Base-by-base conservation (phyloP, 2,797 vertebrate species). In the Valencia hispanica region DNA sequence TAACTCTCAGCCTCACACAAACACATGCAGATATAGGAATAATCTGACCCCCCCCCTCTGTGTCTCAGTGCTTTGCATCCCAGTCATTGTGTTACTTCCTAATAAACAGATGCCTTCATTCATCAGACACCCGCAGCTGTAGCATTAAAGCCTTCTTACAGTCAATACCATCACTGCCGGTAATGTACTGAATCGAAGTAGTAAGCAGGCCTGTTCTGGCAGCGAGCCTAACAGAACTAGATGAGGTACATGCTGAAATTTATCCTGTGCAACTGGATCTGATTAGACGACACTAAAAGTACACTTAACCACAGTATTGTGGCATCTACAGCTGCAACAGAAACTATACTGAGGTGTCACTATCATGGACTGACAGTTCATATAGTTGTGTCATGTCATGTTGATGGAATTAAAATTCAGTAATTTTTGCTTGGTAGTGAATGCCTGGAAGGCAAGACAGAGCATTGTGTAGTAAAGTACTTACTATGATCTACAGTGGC, bases 81-180 rank as follows among this genome's bases (percentile, higher is more conserved):
- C 85, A 68, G 75, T 87, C 84, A 74, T 88, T 91, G 83, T 89
- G 87, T 89, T 88, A 75, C 82, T 81, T 85, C 77, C 78, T 90
- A 89, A 91, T 92, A 92, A 92, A 88, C 89, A 87, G 86, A 91
- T 85, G 89, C 84, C 80, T 84, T 90, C 89, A 91, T 91, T 91
- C 83, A 78, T 92, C 91, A 93, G 90, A 87, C 83, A 80, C 81
- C 84, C 30, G 78, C 77, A 80, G 85, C 72, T 79, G 81, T 75
- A 69, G 76, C 82, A 88, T 92, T 87, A 88, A 83, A 68, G 77
- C 85, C 87, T 43, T 43, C 41, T 79, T 87, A 84, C 85, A 87
- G 81, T 87, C 89, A 87, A 69, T 90, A 87, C 84, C 80, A 70
- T 78, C 70, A 61, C 82, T 72, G 53, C 77, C 55, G 59, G 18